phyloP scores from a whole-genome alignment of 2,888 invertebrate genomes.

The Agapostemon virescens region DNA sequence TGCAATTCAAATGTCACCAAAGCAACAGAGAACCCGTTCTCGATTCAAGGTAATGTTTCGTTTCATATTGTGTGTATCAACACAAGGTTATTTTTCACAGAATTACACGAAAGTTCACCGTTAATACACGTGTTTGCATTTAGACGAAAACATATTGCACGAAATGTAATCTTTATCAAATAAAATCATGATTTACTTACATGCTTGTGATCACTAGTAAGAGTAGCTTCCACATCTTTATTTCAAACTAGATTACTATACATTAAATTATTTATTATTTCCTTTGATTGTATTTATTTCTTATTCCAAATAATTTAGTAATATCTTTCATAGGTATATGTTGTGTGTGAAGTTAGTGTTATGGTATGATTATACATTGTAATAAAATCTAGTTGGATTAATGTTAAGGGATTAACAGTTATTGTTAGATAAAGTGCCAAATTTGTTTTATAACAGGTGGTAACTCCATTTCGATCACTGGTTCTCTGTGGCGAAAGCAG shows the following conservation, averaged over 20 bases:
- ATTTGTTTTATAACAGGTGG: conserved; percentile 82
- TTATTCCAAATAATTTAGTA: neutral
- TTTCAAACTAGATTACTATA: neutral
- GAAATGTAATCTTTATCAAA: neutral
- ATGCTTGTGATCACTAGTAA: neutral
- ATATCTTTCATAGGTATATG: neutral
- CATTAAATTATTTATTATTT: neutral
- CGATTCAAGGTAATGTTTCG: conserved; percentile 74
- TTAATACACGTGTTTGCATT: neutral
- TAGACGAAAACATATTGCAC: neutral
- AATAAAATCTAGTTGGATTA: neutral
- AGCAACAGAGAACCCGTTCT: conserved; percentile 71
- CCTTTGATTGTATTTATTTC: neutral
- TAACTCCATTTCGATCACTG: conserved; percentile 89
- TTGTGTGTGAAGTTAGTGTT: neutral
- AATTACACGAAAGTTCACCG: neutral
- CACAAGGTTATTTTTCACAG: conserved; percentile 16
- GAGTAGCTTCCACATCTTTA: neutral
- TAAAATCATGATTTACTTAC: neutral
- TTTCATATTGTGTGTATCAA: conserved; percentile 1
- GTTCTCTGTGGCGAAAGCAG: conserved; percentile 90
- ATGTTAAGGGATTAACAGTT: neutral
- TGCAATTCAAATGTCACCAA: conserved; percentile 72
- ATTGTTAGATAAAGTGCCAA: neutral
- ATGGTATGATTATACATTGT: neutral